Conservation (phyloP, 2,797 vertebrate genomes). For the Peromyscus aztecus region DNA sequence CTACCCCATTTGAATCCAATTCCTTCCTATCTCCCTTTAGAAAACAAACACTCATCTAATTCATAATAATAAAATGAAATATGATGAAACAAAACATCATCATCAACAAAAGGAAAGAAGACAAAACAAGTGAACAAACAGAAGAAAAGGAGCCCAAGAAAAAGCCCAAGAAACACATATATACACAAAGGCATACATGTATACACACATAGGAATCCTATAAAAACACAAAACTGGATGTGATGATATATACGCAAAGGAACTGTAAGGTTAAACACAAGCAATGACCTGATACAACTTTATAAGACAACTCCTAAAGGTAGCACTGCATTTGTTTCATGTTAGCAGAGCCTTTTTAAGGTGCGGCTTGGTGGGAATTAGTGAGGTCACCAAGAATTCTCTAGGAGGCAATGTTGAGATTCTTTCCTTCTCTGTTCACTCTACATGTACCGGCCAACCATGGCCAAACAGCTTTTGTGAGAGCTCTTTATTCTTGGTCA, state of each 20-base stretch:
- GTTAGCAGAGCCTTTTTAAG: neutral
- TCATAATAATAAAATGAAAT: neutral
- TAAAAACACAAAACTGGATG: neutral
- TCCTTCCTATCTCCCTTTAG: neutral
- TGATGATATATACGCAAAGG: neutral
- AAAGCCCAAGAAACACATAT: neutral
- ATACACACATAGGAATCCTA: neutral
- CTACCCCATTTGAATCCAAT: neutral
- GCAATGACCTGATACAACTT: neutral
- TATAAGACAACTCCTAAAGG: neutral
- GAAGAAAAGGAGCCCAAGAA: neutral
- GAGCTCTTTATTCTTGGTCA: neutral
- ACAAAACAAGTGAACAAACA: neutral
- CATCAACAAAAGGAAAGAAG: neutral
- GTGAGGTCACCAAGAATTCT: neutral
- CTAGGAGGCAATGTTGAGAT: too few species aligned
- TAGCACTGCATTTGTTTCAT: neutral
- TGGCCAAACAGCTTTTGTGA: neutral
- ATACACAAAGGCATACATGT: too few species aligned
- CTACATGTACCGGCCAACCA: neutral
- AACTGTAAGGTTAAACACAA: neutral
- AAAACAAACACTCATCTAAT: neutral
- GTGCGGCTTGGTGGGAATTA: fast-evolving
- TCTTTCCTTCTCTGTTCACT: neutral
- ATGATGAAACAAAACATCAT: neutral